Base-by-base conservation (phyloP, 2,113 vertebrate genomes). In the Thinocorus orbignyianus region DNA sequence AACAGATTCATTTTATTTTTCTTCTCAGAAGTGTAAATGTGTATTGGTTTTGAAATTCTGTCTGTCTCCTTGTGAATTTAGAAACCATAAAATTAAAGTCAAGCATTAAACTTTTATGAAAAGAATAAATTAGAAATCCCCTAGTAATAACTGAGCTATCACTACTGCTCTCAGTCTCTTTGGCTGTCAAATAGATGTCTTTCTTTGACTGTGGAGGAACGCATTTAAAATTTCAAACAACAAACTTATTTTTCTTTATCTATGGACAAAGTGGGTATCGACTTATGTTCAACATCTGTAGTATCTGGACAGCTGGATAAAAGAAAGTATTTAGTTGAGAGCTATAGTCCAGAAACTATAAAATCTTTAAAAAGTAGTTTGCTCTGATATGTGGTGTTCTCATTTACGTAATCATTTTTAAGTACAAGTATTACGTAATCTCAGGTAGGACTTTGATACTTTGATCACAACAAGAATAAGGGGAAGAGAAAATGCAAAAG, bases 41-140 rank as follows among this genome's bases (percentile, higher is more conserved):
- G 7, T 80, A 80, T 69, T 5, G 1, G 65, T 89, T 96, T 88
- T 87, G 57, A 88, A 93, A 88, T 81, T 90, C 33, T 61, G 9
- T 5, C 49, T 93, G 31, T 64, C 73, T 91, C n/a, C 48, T 33
- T 83, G 22, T 87, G 73, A 95, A 80, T 93, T 91, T 87, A 61
- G 58, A 86, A 82, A 70, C 51, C 49, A 65, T 77, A 90, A 94
- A 96, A 89, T 80, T 95, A 77, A 85, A 91, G 44, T 78, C 22
- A 92, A 86, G 26, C 46, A 49, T 93, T 90, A 81, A 49, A 52
- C 17, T 93, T 84, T 81, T 81, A 87, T 86, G 74, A 91, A 81
- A 72, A 82, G 30, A 86, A 82, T 68, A 97, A 95, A 97, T 96
- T 90, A 94, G 52, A 94, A 93, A 81, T 84, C 49, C 54, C 23